Conservation (phyloP, 2,797 vertebrate species). For the Rhynchonycteris naso region DNA sequence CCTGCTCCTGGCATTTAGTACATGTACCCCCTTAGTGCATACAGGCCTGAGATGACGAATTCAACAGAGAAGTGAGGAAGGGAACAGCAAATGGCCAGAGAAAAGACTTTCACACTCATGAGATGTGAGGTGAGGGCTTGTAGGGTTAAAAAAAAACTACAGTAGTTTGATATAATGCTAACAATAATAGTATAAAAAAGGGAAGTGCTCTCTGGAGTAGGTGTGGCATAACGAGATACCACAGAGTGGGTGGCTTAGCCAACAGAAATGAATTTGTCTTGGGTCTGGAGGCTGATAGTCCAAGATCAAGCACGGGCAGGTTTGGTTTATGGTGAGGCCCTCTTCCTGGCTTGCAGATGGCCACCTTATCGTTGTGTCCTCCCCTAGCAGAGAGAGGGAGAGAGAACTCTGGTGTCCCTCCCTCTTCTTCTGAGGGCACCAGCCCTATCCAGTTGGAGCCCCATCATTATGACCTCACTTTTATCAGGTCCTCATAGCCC, state of each 20-base stretch:
- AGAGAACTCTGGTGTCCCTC: not conserved
- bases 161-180: not conserved
- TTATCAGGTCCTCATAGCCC: not conserved
- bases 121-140: not conserved
- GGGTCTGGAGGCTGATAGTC: not conserved
- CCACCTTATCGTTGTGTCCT: not conserved
- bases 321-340: not conserved
- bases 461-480: not conserved
- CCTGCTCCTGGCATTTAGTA: not conserved
- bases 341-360: not conserved
- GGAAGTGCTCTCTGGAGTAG: not conserved
- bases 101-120: not conserved
- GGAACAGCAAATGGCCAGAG: not conserved
- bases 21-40: rapidly evolving
- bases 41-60: not conserved
- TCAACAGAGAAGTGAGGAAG: not conserved
- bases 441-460: not conserved
- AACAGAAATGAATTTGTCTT: not conserved
- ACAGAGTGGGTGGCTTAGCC: not conserved
- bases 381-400: rapidly evolving
- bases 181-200: not conserved
- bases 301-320: too few species aligned
- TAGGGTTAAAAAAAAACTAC: not conserved
- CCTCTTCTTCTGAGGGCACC: too few species aligned
- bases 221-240: not conserved